Conservation (phyloP, 2,113 vertebrate species). For the Amblyopsis rosae region DNA sequence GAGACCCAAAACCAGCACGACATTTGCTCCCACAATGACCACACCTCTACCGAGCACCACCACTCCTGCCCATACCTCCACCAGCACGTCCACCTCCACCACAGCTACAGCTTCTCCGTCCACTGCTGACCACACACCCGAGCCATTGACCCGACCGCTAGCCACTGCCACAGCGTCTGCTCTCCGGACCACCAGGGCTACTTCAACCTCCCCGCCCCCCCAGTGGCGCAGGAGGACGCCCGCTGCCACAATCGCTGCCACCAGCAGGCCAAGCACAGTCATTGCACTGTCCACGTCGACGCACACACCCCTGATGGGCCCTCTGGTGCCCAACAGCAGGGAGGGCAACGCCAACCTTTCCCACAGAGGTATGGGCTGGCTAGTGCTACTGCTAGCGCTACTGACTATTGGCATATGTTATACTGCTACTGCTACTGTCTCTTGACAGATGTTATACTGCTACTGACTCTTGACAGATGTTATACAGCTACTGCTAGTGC, state of each 20-base stretch:
- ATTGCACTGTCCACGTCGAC: slow-evolving; percentile 57
- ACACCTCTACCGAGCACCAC: slow-evolving; percentile 15
- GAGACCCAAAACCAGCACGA: slow-evolving; percentile 68
- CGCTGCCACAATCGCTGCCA: slow-evolving; percentile 35
- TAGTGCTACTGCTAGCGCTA: neutral
- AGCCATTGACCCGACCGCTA: slow-evolving; percentile 22
- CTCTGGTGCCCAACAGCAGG: slow-evolving; percentile 67
- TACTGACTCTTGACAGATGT: no score
- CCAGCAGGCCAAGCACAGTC: slow-evolving; percentile 45
- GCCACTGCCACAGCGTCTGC: slow-evolving; percentile 1
- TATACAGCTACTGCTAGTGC: no score
- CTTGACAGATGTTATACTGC: no score
- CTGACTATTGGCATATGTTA: neutral
- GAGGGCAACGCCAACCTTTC: slow-evolving; percentile 87
- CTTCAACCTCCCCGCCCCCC: slow-evolving; percentile 32
- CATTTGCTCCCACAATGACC: slow-evolving; percentile 63
- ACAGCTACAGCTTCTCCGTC: slow-evolving; percentile 11
- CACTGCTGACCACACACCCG: slow-evolving; percentile 25
- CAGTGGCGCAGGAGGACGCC: slow-evolving; percentile 19
- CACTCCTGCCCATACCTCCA: neutral
- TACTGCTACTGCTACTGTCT: no score
- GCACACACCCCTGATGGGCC: slow-evolving; percentile 46
- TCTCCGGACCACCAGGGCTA: slow-evolving; percentile 41
- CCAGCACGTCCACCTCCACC: neutral
- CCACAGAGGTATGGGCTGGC: slow-evolving; percentile 85